Base-by-base conservation (phyloP, 2,113 vertebrate genomes). In the Serinus canaria region DNA sequence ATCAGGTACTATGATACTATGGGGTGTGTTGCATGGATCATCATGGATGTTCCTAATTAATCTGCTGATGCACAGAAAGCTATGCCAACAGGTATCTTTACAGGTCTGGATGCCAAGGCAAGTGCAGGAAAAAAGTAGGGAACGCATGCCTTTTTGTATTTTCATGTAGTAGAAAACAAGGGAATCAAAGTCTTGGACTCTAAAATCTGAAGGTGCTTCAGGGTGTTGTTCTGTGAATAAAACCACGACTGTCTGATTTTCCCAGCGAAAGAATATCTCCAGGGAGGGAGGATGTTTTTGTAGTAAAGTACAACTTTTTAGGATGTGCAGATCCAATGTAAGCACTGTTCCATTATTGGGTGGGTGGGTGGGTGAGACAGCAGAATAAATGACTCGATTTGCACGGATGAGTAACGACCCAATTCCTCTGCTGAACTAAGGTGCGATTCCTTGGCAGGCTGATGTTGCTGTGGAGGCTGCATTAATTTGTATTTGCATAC, bases 381-480 rank as follows among this genome's bases (percentile, higher is more conserved):
- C 70, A 62, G 89, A 66, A 87, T 56, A 90, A 94, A 94, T 39
- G 68, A 60, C 63, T 89, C 5, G 2, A 33, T 79, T 89, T 88
- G 79, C 74, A 55, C 5, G 67, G 74, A 70, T 96, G 84, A 93
- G 78, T 90, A 89, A 92, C 75, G 56, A 77, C 92, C 89, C 76
- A 84, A 46, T 92, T 93, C 88, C 80, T 89, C 41, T 27, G 55
- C 20, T 43, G 75, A 90, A 72, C 80, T 82, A 77, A 67, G 53
- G 90, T 91, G 87, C 35, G 88, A 85, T 92, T 96, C 93, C 92
- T 56, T 89, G 92, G 89, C 87, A 95, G 46, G 11, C 59, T 73
- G 31, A 41, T 73, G 53, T 5, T 68, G 85, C 88, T 64, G 64
- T n/a, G 62, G 83, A 82, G 64, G 80, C 93, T 91, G 91, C 49